Percentiles rank a stretch among this genome's conserved stretches.
Evolutionary conservation across 1,140 invertebrate species (phyloP).

Genomic region (Diprion similis): DNA sequence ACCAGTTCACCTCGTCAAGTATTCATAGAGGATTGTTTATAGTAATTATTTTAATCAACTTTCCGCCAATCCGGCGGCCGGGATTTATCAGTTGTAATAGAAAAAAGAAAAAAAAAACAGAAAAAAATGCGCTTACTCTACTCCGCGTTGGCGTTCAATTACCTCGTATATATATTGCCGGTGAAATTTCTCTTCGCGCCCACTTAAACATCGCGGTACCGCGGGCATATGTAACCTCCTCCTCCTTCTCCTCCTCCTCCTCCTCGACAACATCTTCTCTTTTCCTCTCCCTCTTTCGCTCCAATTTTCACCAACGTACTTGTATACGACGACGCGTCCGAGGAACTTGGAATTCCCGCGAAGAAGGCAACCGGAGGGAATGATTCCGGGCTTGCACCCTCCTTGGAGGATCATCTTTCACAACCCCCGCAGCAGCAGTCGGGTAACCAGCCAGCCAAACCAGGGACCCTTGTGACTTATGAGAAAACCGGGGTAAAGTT

Average conservation of each 20-base stretch:
- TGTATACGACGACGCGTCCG: no score
- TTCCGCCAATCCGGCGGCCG: neutral
- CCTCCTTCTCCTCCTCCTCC: neutral
- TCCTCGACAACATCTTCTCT: neutral
- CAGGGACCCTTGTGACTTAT: constrained; percentile 26
- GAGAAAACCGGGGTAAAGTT: constrained; percentile 32
- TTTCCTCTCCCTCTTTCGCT: neutral
- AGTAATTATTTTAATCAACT: constrained; percentile 2
- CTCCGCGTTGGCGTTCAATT: neutral
- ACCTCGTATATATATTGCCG: neutral
- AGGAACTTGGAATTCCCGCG: no score
- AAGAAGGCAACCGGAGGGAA: constrained; percentile 20
- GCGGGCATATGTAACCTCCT: neutral
- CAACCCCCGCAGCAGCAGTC: constrained; percentile 17
- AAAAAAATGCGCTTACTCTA: constrained; percentile 4
- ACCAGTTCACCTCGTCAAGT: constrained; percentile 7
- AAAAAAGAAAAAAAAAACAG: neutral
- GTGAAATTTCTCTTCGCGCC: constrained; percentile 11
- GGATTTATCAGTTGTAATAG: neutral
- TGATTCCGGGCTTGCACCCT: constrained; percentile 21
- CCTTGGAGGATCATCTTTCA: constrained; percentile 38
- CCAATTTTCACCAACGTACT: no score
- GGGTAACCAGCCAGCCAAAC: neutral
- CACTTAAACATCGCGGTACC: constrained; percentile 14
- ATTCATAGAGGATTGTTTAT: constrained; percentile 8